These are phyloP conservation scores for Autographa pulchrina DNA, from an alignment of 2,888 invertebrate species.

Conservation along the genomic window DNA sequence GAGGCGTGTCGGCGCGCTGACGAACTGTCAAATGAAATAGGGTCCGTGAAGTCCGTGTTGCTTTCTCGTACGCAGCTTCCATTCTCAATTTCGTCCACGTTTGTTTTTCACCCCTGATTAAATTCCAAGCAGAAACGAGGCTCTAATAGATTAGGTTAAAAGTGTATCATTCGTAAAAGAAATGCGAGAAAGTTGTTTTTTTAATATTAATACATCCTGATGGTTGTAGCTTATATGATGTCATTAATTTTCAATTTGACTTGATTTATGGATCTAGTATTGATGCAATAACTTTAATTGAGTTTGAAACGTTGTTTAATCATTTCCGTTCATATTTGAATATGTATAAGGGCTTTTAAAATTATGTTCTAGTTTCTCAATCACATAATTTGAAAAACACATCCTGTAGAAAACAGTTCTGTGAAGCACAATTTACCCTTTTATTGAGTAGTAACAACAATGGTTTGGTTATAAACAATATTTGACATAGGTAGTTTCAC, in stretches of 20 bases:
- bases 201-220: conserved; percentile 7
- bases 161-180: background rate
- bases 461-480: background rate
- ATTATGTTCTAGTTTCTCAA: background rate
- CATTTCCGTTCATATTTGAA: conserved; percentile 1
- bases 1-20: conserved; percentile 62
- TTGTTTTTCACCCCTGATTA: conserved; percentile 23
- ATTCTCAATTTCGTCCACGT: conserved; percentile 68
- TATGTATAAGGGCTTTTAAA: background rate
- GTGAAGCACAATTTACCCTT: background rate
- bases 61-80: conserved; percentile 80
- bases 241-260: background rate
- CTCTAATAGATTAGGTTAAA: background rate
- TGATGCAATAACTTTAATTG: background rate
- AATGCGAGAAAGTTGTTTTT: background rate
- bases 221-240: background rate
- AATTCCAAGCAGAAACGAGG: background rate
- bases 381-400: background rate
- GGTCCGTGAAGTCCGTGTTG: conserved; percentile 57
- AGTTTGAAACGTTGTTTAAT: background rate
- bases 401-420: background rate
- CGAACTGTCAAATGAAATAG: conserved; percentile 72
- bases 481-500: too few relatives aligned
- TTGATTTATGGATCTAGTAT: background rate
- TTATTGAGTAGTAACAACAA: too few relatives aligned